Evolutionary conservation across 1,140 invertebrate genomes (phyloP).

Genomic region (Maconellicoccus hirsutus): DNA sequence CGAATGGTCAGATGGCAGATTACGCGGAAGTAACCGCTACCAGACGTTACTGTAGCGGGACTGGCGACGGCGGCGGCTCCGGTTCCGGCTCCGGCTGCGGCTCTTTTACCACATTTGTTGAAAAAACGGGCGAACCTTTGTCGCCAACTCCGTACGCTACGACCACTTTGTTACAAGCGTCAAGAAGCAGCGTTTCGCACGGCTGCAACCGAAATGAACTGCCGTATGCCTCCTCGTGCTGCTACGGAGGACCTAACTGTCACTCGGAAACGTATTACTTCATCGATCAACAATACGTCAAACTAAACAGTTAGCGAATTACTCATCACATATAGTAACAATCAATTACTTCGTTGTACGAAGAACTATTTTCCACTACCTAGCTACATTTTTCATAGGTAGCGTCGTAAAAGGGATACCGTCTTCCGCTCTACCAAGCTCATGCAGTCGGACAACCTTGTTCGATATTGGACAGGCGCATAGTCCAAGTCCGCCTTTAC

Average conservation of each 20-base stretch:
- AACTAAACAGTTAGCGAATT: slow-evolving; percentile 1
- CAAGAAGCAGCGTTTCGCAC: slow-evolving; percentile 3
- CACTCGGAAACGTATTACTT: slow-evolving; percentile 14
- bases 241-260: background rate
- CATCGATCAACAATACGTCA: background rate
- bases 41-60: slow-evolving; percentile 27
- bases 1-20: slow-evolving; percentile 33
- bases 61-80: slow-evolving; percentile 22
- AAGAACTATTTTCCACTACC: too few species aligned
- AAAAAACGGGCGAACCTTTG: slow-evolving; percentile 23
- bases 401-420: slow-evolving; percentile 27
- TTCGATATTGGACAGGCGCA: slow-evolving; percentile 27
- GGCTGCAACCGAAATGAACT: background rate
- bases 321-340: too few species aligned
- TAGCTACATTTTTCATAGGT: slow-evolving; percentile 7
- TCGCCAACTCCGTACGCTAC: slow-evolving; percentile 32
- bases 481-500: background rate
- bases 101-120: slow-evolving; percentile 10
- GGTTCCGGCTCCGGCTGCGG: background rate
- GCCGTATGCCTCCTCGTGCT: background rate
- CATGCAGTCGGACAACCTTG: slow-evolving; percentile 30
- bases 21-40: slow-evolving; percentile 38
- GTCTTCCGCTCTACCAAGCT: slow-evolving; percentile 29
- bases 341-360: background rate
- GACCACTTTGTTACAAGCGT: slow-evolving; percentile 30